Percentiles rank a stretch among this genome's conserved stretches.
phyloP scores from a whole-genome alignment of 2,797 vertebrate species.

The Notolabrus celidotus region DNA sequence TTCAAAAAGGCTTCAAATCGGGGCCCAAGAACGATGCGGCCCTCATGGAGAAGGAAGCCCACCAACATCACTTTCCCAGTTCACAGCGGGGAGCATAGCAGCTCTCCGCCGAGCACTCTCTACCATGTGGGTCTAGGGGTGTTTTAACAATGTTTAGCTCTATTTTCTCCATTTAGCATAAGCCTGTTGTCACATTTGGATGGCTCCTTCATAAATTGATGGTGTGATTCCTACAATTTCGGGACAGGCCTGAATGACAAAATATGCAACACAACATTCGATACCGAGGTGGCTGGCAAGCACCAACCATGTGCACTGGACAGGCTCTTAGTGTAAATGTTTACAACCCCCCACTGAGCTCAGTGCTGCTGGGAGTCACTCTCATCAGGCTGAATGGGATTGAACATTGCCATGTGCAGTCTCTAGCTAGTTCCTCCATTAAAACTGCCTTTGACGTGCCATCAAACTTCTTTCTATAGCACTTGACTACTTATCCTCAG shows the following conservation, averaged over 20 bases:
- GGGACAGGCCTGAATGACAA: slow-evolving; percentile 90
- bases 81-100: slow-evolving; percentile 90
- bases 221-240: slow-evolving; percentile 90
- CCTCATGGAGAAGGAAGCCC: slow-evolving; percentile 87
- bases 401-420: slow-evolving; percentile 82
- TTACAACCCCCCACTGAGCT: slow-evolving; percentile 90
- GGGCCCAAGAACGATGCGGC: slow-evolving; percentile 86
- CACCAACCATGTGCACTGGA: slow-evolving; percentile 89
- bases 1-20: slow-evolving; percentile 86
- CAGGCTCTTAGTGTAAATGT: slow-evolving; percentile 92
- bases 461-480: slow-evolving; percentile 60
- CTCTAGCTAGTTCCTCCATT: slow-evolving; percentile 74
- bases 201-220: slow-evolving; percentile 88
- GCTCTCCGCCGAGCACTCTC: slow-evolving; percentile 85
- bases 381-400: slow-evolving; percentile 85
- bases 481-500: slow-evolving; percentile 36
- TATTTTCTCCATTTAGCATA: slow-evolving; percentile 90
- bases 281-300: slow-evolving; percentile 90
- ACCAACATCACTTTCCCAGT: slow-evolving; percentile 91
- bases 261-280: slow-evolving; percentile 89
- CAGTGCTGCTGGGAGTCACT: slow-evolving; percentile 87
- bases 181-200: slow-evolving; percentile 92
- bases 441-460: slow-evolving; percentile 68
- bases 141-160: slow-evolving; percentile 92
- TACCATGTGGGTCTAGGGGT: slow-evolving; percentile 91